Evolutionary conservation across 1,140 invertebrate genomes (phyloP), one percentile per base, ranked within the genome.

Genomic region (Scaptodrosophila lebanonensis): DNA sequence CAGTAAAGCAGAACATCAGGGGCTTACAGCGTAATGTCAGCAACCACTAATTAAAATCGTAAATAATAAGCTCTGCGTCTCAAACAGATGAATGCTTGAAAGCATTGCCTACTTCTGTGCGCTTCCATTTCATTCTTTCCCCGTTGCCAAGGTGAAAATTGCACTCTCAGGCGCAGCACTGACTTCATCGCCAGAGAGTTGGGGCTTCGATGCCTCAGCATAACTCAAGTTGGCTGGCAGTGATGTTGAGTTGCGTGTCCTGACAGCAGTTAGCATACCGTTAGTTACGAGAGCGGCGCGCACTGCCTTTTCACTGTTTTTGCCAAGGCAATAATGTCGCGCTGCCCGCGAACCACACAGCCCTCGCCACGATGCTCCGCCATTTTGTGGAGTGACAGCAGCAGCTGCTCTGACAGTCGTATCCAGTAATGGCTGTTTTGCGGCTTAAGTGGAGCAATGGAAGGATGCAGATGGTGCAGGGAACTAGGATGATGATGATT

Each of bases 391-490:
- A 56, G 52, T 50, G 58, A 48, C 70, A 59, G 54, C 43, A 36
- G 57, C 60, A 52, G 42, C 45, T 75, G 70, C 65, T 52, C 60
- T 65, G 57, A 65, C 60, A 61, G 53, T 58, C 38, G 60, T 45
- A 45, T 61, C 57, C 52, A 54, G 56, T 77, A 77, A 77, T 77
- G 73, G 73, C 73, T 70, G 73, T 73, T 77, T 79, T 77, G 73
- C 64, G 73, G 73, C 68, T 79, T 58, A 65, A 68, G 68, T 72
- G 75, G n/a, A n/a, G n/a, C n/a, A n/a, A n/a, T 16, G 22, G 44
- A 40, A 32, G 30, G 33, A 12, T 16, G 36, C n/a, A 25, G 20
- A 2, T 18, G n/a, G n/a, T 7, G n/a, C n/a, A 12, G 13, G n/a
- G 45, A 36, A 35, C n/a, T 33, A 29, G 20, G 36, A 42, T 2